These are phyloP conservation scores for Caligus rogercresseyi DNA, from an alignment of 1,140 invertebrate species.

Conservation along the genomic window DNA sequence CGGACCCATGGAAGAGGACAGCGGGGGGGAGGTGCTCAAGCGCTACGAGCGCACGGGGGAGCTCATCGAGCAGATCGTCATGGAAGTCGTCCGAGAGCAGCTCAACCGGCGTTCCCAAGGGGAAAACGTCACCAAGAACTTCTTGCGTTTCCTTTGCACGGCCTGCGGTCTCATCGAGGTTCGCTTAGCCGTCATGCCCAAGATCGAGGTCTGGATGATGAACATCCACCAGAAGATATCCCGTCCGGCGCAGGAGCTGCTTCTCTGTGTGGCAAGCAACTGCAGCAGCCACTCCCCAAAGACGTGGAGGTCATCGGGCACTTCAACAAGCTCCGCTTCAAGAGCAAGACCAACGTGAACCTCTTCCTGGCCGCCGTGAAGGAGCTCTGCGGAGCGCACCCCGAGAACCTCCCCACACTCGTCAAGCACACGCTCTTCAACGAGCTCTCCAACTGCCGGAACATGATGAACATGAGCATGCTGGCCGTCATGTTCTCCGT, in stretches of 20 bases:
- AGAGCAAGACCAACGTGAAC: slow-evolving; percentile 76
- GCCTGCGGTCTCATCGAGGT: slow-evolving; percentile 67
- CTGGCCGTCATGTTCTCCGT: slow-evolving; percentile 61
- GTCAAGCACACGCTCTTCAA: slow-evolving; percentile 85
- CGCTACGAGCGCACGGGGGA: slow-evolving; percentile 46
- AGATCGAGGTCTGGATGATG: slow-evolving; percentile 81
- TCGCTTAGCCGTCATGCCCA: slow-evolving; percentile 54
- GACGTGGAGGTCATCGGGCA: slow-evolving; percentile 79
- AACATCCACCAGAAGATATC: slow-evolving; percentile 67
- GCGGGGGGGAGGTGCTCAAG: background rate
- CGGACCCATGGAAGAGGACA: background rate
- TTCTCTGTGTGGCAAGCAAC: slow-evolving; percentile 79
- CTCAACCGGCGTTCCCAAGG: slow-evolving; percentile 59
- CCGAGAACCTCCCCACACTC: slow-evolving; percentile 64
- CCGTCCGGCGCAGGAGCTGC: slow-evolving; percentile 74
- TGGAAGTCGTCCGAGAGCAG: slow-evolving; percentile 73
- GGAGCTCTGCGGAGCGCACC: slow-evolving; percentile 52
- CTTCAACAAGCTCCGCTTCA: slow-evolving; percentile 72
- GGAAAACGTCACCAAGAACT: slow-evolving; percentile 68
- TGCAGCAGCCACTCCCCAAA: slow-evolving; percentile 51
- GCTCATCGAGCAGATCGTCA: slow-evolving; percentile 55
- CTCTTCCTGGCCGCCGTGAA: slow-evolving; percentile 51
- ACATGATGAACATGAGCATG: slow-evolving; percentile 83
- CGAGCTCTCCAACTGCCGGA: slow-evolving; percentile 65
- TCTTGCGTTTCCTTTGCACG: slow-evolving; percentile 60